Conservation (phyloP, 35 echinoderm and acorn worm genomes). For the Lytechinus variegatus region DNA sequence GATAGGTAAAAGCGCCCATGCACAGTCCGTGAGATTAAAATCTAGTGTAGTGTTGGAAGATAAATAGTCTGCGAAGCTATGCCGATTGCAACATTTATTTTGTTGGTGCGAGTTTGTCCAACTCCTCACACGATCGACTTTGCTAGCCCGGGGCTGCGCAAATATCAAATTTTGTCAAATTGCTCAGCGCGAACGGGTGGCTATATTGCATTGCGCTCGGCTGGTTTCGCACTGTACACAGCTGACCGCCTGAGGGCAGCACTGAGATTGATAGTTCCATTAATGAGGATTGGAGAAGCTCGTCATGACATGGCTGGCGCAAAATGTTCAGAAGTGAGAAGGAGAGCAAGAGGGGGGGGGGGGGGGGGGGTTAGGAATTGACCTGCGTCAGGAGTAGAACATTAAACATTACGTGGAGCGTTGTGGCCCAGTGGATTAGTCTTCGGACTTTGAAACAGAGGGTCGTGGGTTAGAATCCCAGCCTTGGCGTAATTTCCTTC, state of each 20-base stretch:
- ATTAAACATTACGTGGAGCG: no score
- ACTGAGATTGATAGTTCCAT: constrained; percentile 25
- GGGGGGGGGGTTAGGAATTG: background rate
- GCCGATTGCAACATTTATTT: constrained; percentile 18
- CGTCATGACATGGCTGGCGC: background rate
- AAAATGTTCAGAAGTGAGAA: background rate
- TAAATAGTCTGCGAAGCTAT: background rate
- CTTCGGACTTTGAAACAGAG: no score
- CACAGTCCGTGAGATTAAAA: background rate
- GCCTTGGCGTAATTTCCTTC: no score
- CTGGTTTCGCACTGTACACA: constrained; percentile 38
- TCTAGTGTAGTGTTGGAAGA: background rate
- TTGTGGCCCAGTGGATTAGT: no score
- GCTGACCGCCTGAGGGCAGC: constrained; percentile 40
- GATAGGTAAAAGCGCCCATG: background rate
- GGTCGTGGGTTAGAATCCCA: no score
- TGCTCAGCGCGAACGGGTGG: background rate
- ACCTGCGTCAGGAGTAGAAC: background rate
- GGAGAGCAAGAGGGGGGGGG: background rate
- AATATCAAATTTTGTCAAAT: constrained; percentile 12
- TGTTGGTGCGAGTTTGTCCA: background rate
- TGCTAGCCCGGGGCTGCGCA: background rate
- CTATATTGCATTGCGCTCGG: constrained; percentile 8
- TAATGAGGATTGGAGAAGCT: constrained; percentile 23
- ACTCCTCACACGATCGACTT: background rate